Base-by-base conservation (phyloP, 2,888 invertebrate species). In the Agrochola lychnidis region DNA sequence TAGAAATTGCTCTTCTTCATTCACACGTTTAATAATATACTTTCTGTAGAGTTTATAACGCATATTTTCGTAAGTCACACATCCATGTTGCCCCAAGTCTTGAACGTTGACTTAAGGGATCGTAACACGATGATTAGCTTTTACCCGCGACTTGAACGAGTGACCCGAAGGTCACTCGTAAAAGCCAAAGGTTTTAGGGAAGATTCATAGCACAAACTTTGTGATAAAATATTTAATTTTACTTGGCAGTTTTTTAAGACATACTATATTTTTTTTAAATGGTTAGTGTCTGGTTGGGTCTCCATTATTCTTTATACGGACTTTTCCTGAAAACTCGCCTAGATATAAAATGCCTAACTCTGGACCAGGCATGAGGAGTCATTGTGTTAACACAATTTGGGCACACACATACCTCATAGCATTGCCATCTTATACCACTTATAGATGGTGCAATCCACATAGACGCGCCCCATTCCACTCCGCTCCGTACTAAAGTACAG, bases 111-210 rank as follows among this genome's bases (percentile, higher is more conserved):
- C 51, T 51, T 51, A n/a, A 10, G 36, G 48, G 68, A 9, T 48
- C 45, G 25, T 75, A 64, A 36, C 14, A 36, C n/a, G 30, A 63
- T 48, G 56, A 70, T 75, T 59, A 76, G 7, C 76, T 51, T 76
- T 51, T 45, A 14, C 16, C 66, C 40, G n/a, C 22, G 6, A 53
- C 48, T 75, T 75, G 79, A 66, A 51, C 59, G n/a, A 36, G 6
- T 48, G 51, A 69, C 63, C 67, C 22, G 9, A 19, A 19, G 45
- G 36, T 51, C 30, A 45, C 56, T 56, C 53, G 56, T 72, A 72
- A 69, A 72, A 45, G 30, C 42, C 30, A 42, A 57, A 36, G 45
- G 36, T 57, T 59, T 61, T 36, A 9, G 40, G 25, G 6, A 48
- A 71, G 64, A 81, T 76, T 51, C n/a, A 51, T 64, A 69, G 66